phyloP scores from a whole-genome alignment of 2,113 vertebrate species.

The Gallinago media region DNA sequence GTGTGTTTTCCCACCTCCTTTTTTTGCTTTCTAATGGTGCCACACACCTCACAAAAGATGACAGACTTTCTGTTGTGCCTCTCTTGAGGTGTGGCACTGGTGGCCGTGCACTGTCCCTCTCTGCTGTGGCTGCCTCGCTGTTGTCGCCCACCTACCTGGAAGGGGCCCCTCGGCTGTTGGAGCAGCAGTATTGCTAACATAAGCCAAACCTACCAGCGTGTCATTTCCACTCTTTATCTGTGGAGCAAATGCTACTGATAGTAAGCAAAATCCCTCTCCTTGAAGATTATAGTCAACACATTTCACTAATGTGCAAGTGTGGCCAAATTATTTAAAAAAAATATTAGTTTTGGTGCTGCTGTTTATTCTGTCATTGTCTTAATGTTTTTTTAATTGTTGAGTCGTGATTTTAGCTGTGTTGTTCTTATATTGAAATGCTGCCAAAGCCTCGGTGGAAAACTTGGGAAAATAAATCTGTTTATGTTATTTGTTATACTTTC shows the following conservation, averaged over 20 bases:
- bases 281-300: background rate
- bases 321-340: background rate
- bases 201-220: fast-evolving
- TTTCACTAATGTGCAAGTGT: background rate
- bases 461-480: conserved; percentile 14
- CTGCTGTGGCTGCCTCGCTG: fast-evolving
- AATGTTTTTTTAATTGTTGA: background rate
- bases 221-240: background rate
- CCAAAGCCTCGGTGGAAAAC: background rate
- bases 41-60: fast-evolving
- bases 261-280: background rate
- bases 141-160: fast-evolving
- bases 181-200: fast-evolving
- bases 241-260: background rate
- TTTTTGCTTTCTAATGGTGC: background rate
- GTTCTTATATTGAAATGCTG: background rate
- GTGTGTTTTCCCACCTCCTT: background rate
- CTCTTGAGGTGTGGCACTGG: fast-evolving
- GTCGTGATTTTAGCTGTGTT: background rate
- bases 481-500: background rate
- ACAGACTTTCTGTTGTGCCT: background rate
- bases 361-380: background rate
- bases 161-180: background rate
- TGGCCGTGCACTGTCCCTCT: fast-evolving
- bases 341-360: background rate